Evolutionary conservation across 1,140 invertebrate genomes (phyloP), one percentile per base, ranked within the genome.

Genomic region (Acromyrmex echinatior): DNA sequence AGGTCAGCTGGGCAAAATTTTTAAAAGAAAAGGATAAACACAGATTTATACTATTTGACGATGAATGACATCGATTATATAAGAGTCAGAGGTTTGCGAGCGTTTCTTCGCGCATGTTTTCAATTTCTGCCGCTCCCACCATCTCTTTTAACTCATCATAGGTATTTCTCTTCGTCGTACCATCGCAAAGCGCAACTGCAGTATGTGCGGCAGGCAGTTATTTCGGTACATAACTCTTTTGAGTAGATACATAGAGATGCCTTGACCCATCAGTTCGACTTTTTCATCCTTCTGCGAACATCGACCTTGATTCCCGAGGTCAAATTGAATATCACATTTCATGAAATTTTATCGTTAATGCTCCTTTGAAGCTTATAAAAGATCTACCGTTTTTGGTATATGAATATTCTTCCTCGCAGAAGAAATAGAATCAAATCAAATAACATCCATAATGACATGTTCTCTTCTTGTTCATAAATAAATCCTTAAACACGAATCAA

Each of bases 11-110:
- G 16, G 16, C 18, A 56, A 56, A 56, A n/a, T n/a, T 56, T 7
- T 56, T n/a, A 2, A 18, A 56, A 7, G 18, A n/a, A 18, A 56
- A 56, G 4, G 18, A 7, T 39, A 39, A 56, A 56, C 6, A 0
- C 39, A n/a, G 5, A 56, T 39, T 39, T 7, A 39, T 2, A 58
- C 53, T 90, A 88, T 86, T 91, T 90, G 63, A 76, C 76, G 86
- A 49, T 56, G 86, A 73, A 87, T 45, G 71, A 81, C 65, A 68
- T 71, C 77, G 80, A 87, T 90, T 90, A 86, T 81, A 90, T 49
- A 28, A 86, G 60, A n/a, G 86, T 86, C 77, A 82, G 70, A 88
- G 58, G 49, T 81, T 89, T 91, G 53, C 53, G 25, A 89, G 76
- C 80, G 68, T 82, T 88, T 70, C 79, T 86, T 88, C 71, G 10